These are phyloP conservation scores for Sesamia nonagrioides DNA, from an alignment of 1,140 invertebrate genomes.

Conservation along the genomic window DNA sequence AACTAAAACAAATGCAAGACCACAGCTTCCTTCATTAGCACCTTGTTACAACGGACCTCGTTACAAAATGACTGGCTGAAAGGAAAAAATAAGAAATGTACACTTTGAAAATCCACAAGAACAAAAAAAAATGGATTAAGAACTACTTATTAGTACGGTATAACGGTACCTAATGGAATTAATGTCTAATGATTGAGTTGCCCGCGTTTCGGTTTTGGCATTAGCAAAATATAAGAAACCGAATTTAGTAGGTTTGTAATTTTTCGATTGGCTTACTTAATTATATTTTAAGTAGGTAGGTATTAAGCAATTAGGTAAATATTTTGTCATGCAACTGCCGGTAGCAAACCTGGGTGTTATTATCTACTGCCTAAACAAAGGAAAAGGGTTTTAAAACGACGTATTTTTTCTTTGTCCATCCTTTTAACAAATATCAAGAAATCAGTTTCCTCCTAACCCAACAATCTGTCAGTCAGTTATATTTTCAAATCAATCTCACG, in stretches of 20 bases:
- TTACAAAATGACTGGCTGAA: constrained; percentile 11
- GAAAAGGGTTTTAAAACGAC: background rate
- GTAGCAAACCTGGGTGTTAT: too few relatives aligned
- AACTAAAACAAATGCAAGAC: constrained; percentile 23
- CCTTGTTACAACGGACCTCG: constrained; percentile 1
- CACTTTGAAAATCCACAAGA: background rate
- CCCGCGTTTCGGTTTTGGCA: too few relatives aligned
- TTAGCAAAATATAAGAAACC: too few relatives aligned
- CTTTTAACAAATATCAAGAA: background rate
- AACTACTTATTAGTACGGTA: too few relatives aligned
- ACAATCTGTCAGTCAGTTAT: constrained; percentile 45
- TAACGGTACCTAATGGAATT: too few relatives aligned
- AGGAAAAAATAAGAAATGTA: background rate
- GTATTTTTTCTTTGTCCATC: background rate
- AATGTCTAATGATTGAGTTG: too few relatives aligned
- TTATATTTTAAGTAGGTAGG: too few relatives aligned
- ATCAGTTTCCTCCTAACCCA: constrained; percentile 26
- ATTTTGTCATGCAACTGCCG: too few relatives aligned
- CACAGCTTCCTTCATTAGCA: constrained; percentile 65
- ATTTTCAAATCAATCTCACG: constrained; percentile 56
- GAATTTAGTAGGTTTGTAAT: too few relatives aligned
- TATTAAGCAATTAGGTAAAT: too few relatives aligned
- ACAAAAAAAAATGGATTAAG: background rate
- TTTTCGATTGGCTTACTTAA: too few relatives aligned
- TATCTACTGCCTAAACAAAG: too few relatives aligned